Percentiles rank a stretch among this genome's conserved stretches.
Conservation (phyloP, 2,888 invertebrate species). For the Trimorus sp. region DNA sequence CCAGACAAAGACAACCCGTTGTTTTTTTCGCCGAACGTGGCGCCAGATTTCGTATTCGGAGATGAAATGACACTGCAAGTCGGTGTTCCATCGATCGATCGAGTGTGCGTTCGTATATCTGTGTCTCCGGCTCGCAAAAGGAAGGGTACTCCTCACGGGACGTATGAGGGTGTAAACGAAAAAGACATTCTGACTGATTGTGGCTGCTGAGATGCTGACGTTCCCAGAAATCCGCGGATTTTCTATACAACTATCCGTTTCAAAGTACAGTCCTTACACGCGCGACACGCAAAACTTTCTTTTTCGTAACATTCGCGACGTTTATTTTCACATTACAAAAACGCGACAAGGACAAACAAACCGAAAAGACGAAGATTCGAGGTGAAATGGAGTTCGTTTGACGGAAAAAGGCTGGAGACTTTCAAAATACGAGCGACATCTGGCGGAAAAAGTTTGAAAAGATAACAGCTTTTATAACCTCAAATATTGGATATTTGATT, state of each 20-base stretch:
- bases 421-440: too few species aligned
- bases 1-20: background rate
- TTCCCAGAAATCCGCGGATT: slow-evolving; percentile 74
- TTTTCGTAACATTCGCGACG: too few species aligned
- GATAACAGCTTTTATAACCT: too few species aligned
- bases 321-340: too few species aligned
- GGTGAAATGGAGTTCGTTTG: too few species aligned
- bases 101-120: slow-evolving; percentile 36
- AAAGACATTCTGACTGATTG: slow-evolving; percentile 81
- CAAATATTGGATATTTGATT: too few species aligned
- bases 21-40: background rate
- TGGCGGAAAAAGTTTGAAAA: too few species aligned
- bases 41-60: slow-evolving; percentile 6
- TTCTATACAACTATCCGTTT: slow-evolving; percentile 63
- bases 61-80: slow-evolving; percentile 19
- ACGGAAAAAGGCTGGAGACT: too few species aligned
- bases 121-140: slow-evolving; percentile 66
- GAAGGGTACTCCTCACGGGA: slow-evolving; percentile 76
- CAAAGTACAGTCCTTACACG: slow-evolving; percentile 49
- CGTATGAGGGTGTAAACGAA: slow-evolving; percentile 80
- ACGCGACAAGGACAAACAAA: too few species aligned
- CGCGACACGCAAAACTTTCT: slow-evolving; percentile 10
- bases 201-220: slow-evolving; percentile 80
- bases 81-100: slow-evolving; percentile 52
- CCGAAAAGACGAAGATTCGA: too few species aligned